Conservation (phyloP, 2,113 vertebrate species). For the Sturnus vulgaris region DNA sequence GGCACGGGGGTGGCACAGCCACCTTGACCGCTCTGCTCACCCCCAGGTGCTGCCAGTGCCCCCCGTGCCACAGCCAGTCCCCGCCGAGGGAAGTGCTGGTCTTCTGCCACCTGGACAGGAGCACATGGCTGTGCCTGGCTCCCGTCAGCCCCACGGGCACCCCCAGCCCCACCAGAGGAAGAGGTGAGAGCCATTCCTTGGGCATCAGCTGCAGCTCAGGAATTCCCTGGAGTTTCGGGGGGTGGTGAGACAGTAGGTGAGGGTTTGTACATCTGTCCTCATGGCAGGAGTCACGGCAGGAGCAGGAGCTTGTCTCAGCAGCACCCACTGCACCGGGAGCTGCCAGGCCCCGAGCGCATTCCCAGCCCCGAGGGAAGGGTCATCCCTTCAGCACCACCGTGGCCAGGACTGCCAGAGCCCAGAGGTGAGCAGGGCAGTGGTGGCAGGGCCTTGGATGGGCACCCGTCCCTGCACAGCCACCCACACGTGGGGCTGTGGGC, state of each 20-base stretch:
- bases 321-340: background rate
- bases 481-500: accelerated
- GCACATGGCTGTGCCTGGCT: background rate
- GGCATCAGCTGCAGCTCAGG: background rate
- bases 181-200: slow-evolving; percentile 16
- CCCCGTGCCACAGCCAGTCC: background rate
- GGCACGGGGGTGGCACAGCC: background rate
- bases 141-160: background rate
- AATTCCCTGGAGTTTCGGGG: accelerated
- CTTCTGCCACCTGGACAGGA: background rate
- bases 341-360: background rate
- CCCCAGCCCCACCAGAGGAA: background rate
- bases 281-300: background rate
- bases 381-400: slow-evolving; percentile 59
- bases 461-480: background rate
- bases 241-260: accelerated
- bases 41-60: background rate
- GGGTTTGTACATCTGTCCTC: background rate
- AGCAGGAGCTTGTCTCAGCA: background rate
- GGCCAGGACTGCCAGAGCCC: background rate
- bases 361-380: background rate
- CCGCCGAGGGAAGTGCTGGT: background rate
- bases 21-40: background rate
- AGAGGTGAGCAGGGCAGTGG: slow-evolving; percentile 27
- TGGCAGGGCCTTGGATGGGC: background rate